These are phyloP conservation scores for Helicoverpa assulta DNA, from an alignment of 2,888 invertebrate species.

Conservation along the genomic window DNA sequence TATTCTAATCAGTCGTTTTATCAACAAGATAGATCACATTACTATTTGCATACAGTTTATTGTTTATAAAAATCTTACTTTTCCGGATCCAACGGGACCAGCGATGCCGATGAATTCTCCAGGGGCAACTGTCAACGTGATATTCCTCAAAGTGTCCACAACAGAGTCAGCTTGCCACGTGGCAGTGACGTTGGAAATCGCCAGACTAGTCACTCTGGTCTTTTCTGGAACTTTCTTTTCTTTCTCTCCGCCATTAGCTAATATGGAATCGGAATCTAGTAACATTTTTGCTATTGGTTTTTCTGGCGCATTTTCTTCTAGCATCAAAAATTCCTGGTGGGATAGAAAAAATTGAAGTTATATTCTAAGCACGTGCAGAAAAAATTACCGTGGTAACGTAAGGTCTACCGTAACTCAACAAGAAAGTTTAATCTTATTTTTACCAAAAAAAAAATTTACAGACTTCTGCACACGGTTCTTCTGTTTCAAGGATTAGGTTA, in stretches of 20 bases:
- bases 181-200: conserved; percentile 81
- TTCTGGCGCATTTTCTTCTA: conserved; percentile 80
- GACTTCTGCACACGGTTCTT: too few species aligned
- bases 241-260: conserved; percentile 37
- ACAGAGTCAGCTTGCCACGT: conserved; percentile 82
- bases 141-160: conserved; percentile 88
- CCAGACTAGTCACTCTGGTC: conserved; percentile 70
- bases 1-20: neutral
- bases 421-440: too few species aligned
- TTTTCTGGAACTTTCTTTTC: conserved; percentile 24
- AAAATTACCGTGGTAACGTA: neutral
- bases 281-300: conserved; percentile 48
- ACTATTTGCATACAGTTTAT: neutral
- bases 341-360: conserved; percentile 8
- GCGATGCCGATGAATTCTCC: conserved; percentile 92
- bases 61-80: conserved; percentile 77
- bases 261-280: conserved; percentile 35
- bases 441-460: too few species aligned
- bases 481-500: too few species aligned
- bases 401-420: too few species aligned
- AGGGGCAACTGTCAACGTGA: conserved; percentile 86
- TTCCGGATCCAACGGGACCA: conserved; percentile 94
- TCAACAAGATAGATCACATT: too few species aligned
- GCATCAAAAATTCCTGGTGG: conserved; percentile 81
- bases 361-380: neutral